Conservation (phyloP, 2,113 vertebrate genomes). For the Psilopsiagon aymara region DNA sequence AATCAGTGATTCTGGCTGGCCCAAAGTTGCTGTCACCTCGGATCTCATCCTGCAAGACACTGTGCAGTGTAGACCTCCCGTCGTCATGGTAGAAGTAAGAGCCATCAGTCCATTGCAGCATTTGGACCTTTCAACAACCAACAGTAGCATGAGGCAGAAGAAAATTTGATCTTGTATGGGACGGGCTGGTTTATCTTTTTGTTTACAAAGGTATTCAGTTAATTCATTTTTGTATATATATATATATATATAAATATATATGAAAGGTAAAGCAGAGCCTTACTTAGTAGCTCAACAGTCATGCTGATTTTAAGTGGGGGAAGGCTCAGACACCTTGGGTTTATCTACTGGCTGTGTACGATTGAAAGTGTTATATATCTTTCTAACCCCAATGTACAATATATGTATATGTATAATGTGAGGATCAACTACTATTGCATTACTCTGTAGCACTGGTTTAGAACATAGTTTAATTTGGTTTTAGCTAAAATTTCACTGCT, state of each 20-base stretch:
- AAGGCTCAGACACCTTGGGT: neutral
- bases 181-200: neutral
- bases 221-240: neutral
- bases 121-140: neutral
- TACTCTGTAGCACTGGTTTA: neutral
- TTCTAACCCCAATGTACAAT: neutral
- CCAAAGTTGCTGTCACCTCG: neutral
- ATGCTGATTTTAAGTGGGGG: neutral
- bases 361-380: neutral
- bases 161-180: neutral
- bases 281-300: neutral
- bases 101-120: neutral
- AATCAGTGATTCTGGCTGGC: neutral
- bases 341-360: neutral
- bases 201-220: neutral
- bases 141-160: neutral
- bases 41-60: neutral
- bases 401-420: neutral
- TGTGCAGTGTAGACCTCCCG: neutral
- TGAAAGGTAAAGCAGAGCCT: neutral
- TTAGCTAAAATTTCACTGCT: neutral
- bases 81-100: rapidly evolving
- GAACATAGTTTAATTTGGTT: conserved; percentile 2
- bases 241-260: neutral
- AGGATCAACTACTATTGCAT: neutral